Conservation (phyloP, 2,888 invertebrate genomes). For the Cistogaster globosa region DNA sequence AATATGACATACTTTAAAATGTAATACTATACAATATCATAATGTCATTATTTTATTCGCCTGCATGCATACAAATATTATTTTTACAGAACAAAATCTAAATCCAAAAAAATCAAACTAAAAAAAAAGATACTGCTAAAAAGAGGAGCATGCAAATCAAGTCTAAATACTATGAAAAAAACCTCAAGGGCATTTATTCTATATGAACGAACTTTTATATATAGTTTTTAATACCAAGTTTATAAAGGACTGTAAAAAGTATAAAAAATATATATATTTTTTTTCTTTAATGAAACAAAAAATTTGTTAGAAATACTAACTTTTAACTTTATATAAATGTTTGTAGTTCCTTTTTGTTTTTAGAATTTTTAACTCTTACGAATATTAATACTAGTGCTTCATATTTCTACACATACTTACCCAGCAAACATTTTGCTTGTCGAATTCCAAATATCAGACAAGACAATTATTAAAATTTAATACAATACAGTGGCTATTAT, state of each 20-base stretch:
- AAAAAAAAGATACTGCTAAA: background rate
- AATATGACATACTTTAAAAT: background rate
- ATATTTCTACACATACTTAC: conserved; percentile 14
- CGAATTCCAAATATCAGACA: background rate
- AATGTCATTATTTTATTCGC: conserved; percentile 20
- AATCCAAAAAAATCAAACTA: conserved; percentile 23
- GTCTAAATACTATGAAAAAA: conserved; percentile 11
- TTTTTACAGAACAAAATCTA: conserved; percentile 2
- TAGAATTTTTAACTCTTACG: conserved; percentile 45
- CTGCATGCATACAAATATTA: background rate
- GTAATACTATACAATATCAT: conserved; percentile 15
- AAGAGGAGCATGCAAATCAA: conserved; percentile 29
- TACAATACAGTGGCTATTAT: too few relatives aligned
- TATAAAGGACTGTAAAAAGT: too few relatives aligned
- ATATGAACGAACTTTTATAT: conserved; percentile 38
- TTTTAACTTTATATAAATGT: conserved; percentile 29
- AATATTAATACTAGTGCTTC: conserved; percentile 27
- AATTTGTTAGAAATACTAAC: conserved; percentile 36
- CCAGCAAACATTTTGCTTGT: background rate
- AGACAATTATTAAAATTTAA: too few relatives aligned
- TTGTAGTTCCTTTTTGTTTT: conserved; percentile 16
- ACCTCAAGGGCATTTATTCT: conserved; percentile 53
- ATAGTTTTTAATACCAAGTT: background rate
- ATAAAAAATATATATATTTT: background rate
- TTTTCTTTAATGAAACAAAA: conserved; percentile 20